Percentiles rank a stretch among this genome's conserved stretches.
phyloP scores from a whole-genome alignment of 2,888 invertebrate species.

The Stenotaenia linearis region DNA sequence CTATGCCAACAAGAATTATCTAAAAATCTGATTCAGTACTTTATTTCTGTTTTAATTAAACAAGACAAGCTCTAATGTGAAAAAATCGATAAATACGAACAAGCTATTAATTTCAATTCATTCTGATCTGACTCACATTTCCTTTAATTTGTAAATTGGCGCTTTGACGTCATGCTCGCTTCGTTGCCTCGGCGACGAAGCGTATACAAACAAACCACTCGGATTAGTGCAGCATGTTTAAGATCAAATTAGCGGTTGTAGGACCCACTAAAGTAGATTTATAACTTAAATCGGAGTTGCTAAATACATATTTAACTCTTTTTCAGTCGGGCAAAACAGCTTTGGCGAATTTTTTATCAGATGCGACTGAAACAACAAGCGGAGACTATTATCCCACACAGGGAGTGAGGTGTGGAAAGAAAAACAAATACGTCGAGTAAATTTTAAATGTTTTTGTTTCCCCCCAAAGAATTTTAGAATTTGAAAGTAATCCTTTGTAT shows the following conservation, averaged over 20 bases:
- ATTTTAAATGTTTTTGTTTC: too few species aligned
- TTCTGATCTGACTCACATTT: too few species aligned
- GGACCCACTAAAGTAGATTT: conserved; percentile 28
- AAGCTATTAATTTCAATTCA: too few species aligned
- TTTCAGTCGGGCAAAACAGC: conserved; percentile 64
- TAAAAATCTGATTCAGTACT: neutral
- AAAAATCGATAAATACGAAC: too few species aligned
- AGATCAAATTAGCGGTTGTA: conserved; percentile 32
- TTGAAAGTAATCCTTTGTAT: conserved; percentile 60
- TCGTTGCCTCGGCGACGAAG: neutral
- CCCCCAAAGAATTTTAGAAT: conserved; percentile 73
- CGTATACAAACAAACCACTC: neutral
- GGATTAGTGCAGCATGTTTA: conserved; percentile 13
- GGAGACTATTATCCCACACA: conserved; percentile 62
- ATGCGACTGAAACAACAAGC: conserved; percentile 58
- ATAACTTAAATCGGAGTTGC: neutral
- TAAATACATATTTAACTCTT: neutral
- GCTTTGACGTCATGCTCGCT: neutral
- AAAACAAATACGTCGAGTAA: too few species aligned
- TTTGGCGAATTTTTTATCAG: conserved; percentile 65
- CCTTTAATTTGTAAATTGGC: neutral
- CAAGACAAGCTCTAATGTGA: too few species aligned
- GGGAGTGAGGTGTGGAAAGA: conserved; percentile 53
- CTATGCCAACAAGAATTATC: neutral
- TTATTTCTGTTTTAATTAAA: too few species aligned